Conservation (phyloP, 2,797 vertebrate species). For the Microtus californicus region DNA sequence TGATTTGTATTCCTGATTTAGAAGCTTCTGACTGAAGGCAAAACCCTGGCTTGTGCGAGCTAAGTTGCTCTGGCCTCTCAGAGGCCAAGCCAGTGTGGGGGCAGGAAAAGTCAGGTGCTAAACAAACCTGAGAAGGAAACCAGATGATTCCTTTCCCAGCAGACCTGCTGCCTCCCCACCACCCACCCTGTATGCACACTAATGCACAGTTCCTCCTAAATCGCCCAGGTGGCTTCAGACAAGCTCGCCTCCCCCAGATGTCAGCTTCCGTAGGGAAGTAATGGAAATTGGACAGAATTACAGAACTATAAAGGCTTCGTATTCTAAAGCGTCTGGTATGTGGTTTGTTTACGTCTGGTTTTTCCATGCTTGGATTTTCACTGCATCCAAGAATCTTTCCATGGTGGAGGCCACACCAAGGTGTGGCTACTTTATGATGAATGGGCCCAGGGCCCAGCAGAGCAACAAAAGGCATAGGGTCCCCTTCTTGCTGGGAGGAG, state of each 20-base stretch:
- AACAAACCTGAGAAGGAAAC: conserved; percentile 28
- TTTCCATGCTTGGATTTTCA: neutral
- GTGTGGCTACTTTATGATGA: neutral
- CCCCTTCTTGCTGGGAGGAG: neutral
- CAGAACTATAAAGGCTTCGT: neutral
- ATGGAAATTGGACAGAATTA: accelerated
- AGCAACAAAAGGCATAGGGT: accelerated
- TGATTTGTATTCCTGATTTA: conserved; percentile 74
- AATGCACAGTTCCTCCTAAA: neutral
- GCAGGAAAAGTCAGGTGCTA: neutral
- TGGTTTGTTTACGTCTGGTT: accelerated
- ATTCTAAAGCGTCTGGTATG: neutral
- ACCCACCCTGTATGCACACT: accelerated
- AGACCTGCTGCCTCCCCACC: too few relatives aligned
- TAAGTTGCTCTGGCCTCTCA: conserved; percentile 18
- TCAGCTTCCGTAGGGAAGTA: neutral
- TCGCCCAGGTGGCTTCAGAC: neutral
- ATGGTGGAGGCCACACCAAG: too few relatives aligned
- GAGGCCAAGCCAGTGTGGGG: conserved; percentile 6
- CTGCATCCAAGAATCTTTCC: neutral
- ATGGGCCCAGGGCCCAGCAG: neutral
- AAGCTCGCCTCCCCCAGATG: neutral
- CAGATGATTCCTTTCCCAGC: too few relatives aligned
- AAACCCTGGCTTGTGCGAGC: conserved; percentile 57
- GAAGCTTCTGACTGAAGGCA: conserved; percentile 77